Conservation (phyloP, 1,140 invertebrate species). For the Hypsibius dujardini region DNA sequence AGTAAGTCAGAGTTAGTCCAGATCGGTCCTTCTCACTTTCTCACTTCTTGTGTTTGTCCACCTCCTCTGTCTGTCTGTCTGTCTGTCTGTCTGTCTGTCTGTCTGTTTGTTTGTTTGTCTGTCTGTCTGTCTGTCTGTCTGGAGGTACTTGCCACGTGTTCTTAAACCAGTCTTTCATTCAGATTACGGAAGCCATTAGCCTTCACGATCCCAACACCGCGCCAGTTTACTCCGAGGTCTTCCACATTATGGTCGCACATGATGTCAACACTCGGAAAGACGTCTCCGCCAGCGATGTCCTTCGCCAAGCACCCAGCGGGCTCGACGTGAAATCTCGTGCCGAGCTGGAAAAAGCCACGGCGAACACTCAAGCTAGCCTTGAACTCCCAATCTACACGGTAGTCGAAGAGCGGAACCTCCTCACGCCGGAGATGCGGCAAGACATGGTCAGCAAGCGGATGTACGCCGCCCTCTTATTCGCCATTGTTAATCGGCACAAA, state of each 20-base stretch:
- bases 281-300: not conserved
- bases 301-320: not conserved
- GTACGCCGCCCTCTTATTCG: not conserved
- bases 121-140: not conserved
- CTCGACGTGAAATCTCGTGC: not conserved
- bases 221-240: not conserved
- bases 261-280: not conserved
- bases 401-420: not conserved
- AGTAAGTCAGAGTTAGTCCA: not conserved
- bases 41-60: no score
- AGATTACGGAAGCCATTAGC: not conserved
- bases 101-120: no score
- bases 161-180: no score
- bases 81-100: no score
- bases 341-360: not conserved
- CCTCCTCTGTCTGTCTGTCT: no score
- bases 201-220: not conserved
- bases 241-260: not conserved
- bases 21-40: no score
- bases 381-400: not conserved
- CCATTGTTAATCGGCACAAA: not conserved
- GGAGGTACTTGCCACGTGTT: not conserved
- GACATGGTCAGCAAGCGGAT: not conserved
- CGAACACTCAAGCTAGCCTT: not conserved
- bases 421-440: not conserved